Percentiles rank a stretch among this genome's conserved stretches.
These are phyloP conservation scores for Rhagoletis zephyria DNA, from an alignment of 1,140 invertebrate genomes.

Conservation along the genomic window DNA sequence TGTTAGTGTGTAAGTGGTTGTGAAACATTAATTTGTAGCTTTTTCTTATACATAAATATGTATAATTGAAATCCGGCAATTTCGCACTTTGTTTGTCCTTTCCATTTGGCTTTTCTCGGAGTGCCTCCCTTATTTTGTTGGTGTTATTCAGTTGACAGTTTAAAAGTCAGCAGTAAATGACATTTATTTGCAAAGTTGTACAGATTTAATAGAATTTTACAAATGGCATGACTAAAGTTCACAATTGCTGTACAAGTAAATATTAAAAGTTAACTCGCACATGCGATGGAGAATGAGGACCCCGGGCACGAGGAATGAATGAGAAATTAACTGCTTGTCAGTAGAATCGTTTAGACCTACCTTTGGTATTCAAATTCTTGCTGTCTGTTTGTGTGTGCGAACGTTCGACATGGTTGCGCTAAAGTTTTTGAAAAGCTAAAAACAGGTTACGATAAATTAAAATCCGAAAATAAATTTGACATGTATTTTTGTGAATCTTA, in stretches of 20 bases:
- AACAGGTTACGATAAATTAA: no score
- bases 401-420: no score
- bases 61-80: slow-evolving; percentile 31
- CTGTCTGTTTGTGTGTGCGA: no score
- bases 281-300: background rate
- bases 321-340: background rate
- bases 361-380: no score
- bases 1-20: background rate
- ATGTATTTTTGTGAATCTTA: no score
- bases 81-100: background rate
- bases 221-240: slow-evolving; percentile 12
- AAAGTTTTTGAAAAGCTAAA: no score
- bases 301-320: background rate
- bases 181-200: slow-evolving; percentile 46
- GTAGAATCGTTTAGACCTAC: no score
- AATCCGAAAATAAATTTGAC: no score
- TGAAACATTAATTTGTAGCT: slow-evolving; percentile 11
- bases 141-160: background rate
- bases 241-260: background rate
- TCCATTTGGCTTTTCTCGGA: background rate
- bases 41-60: slow-evolving; percentile 10
- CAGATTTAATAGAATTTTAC: slow-evolving; percentile 34
- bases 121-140: background rate
- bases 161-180: slow-evolving; percentile 37
- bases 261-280: background rate